Percentiles rank a stretch among this genome's conserved stretches.
These are phyloP conservation scores for Iphiclides podalirius DNA, from an alignment of 2,888 invertebrate genomes.

Conservation along the genomic window DNA sequence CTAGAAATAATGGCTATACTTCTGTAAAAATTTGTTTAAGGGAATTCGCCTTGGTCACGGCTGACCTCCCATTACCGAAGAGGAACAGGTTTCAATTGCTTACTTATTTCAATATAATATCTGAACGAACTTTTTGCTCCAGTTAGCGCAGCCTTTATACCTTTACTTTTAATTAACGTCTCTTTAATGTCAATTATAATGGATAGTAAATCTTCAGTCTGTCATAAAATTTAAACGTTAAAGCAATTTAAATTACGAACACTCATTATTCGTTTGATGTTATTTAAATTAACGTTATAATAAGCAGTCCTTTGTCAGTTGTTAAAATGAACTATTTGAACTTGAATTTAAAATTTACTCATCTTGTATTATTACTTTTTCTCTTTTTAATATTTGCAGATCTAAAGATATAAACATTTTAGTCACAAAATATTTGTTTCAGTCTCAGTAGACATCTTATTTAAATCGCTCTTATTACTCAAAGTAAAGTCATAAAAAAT, in stretches of 20 bases:
- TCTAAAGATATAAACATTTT: no score
- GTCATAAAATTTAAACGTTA: no score
- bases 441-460: no score
- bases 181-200: background rate
- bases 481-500: no score
- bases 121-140: conserved; percentile 44
- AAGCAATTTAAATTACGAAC: no score
- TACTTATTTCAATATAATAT: conserved; percentile 55
- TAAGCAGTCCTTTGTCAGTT: background rate
- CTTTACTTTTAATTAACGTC: background rate
- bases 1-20: conserved; percentile 34
- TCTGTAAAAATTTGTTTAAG: conserved; percentile 44
- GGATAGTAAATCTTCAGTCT: background rate
- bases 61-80: conserved; percentile 72
- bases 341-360: background rate
- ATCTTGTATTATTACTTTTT: background rate
- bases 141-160: conserved; percentile 21
- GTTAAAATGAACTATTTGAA: background rate
- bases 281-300: background rate
- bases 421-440: no score
- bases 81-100: conserved; percentile 61
- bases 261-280: background rate
- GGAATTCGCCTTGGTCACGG: conserved; percentile 67
- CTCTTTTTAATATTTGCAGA: no score
- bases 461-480: no score